Conservation (phyloP, 2,888 invertebrate genomes). For the Spisula solida region DNA sequence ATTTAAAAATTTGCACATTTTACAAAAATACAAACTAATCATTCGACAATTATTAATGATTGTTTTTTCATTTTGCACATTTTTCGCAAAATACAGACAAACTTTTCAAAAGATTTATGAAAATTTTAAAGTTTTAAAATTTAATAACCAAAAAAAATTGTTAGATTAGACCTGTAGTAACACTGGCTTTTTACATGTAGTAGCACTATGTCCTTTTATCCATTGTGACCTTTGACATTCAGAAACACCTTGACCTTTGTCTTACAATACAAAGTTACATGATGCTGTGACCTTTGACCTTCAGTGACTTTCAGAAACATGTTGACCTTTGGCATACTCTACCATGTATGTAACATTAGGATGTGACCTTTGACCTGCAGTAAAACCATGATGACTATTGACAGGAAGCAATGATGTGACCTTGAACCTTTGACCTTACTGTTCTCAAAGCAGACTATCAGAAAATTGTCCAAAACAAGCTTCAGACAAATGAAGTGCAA, state of each 20-base stretch:
- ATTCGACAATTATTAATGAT: too few species aligned
- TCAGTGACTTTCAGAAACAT: background rate
- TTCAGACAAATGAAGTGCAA: too few species aligned
- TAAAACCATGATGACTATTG: background rate
- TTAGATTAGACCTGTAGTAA: background rate
- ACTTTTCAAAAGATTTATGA: too few species aligned
- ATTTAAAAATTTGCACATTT: too few species aligned
- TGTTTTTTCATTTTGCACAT: too few species aligned
- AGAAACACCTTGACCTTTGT: background rate
- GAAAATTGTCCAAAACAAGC: too few species aligned
- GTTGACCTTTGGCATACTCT: background rate
- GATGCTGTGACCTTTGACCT: background rate
- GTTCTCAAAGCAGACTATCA: too few species aligned
- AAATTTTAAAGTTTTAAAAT: background rate
- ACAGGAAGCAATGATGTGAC: background rate
- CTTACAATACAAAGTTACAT: background rate
- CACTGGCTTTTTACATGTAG: background rate
- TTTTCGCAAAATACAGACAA: too few species aligned
- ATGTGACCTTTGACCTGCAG: background rate
- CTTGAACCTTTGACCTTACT: too few species aligned
- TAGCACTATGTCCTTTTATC: background rate
- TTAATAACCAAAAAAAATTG: too few species aligned
- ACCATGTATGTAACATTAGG: background rate
- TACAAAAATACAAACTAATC: too few species aligned
- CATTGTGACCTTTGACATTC: background rate